Base-by-base conservation (phyloP, 1,140 invertebrate genomes). In the Frieseomelitta varia region DNA sequence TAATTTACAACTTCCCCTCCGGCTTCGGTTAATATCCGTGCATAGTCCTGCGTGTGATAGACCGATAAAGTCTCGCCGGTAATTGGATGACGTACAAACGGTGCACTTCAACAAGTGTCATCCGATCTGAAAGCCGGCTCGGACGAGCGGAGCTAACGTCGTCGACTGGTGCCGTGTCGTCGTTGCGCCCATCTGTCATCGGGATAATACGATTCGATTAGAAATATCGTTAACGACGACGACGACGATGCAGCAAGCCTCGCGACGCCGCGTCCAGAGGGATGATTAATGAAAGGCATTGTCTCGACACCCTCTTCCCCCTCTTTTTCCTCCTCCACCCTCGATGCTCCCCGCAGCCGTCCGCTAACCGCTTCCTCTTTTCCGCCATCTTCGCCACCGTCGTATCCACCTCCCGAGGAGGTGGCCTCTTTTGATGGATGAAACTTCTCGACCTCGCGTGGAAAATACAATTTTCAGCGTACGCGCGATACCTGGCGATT, bases 131-230 rank as follows among this genome's bases (percentile, higher is more conserved):
- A n/a, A 55, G 55, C 47, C 39, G 27, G 77, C 77, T 71, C 65
- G 82, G 58, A 30, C 68, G 51, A 27, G 21, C 34, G 34, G 4
- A 65, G 30, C 30, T 55, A 76, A 76, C 80, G 30, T 39, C 75
- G 86, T 72, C 82, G 80, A 30, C 67, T 47, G 83, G 76, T 53
- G 56, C 21, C 61, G 55, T 39, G 87, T 90, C 87, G 82, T 81
- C 84, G 71, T 63, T 24, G 81, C 79, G 75, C 73, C 79, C 83
- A 91, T 85, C 90, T 68, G 86, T 90, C 85, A 87, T 85, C 73
- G 77, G 67, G 56, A 85, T 88, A 88, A 88, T 88, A 85, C 87
- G 87, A 88, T 88, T 88, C 87, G 86, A 88, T 88, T 88, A 82
- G 79, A 88, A 83, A 88, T 88, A 88, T 83, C 72, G 51, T 67